phyloP scores from a whole-genome alignment of 1,140 invertebrate species.

The Idris sp. region DNA sequence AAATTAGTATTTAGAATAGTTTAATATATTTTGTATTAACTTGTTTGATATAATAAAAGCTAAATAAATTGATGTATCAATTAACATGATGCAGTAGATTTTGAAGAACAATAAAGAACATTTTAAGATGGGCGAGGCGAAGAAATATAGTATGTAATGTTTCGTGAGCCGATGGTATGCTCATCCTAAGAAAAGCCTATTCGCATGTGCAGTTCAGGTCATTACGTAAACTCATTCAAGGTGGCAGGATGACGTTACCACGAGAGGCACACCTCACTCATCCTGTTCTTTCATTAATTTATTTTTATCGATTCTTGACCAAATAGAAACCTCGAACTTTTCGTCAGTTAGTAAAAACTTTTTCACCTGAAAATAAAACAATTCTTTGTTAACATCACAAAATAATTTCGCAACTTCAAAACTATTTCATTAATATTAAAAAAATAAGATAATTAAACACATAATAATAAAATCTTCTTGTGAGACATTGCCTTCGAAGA shows the following conservation, averaged over 20 bases:
- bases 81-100: conserved; percentile 25
- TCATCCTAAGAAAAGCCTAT: conserved; percentile 34
- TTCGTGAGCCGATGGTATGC: conserved; percentile 23
- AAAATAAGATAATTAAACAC: no score
- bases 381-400: no score
- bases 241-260: conserved; percentile 68
- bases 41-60: background rate
- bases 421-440: no score
- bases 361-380: no score
- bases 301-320: conserved; percentile 36
- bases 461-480: conserved; percentile 2
- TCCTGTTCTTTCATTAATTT: conserved; percentile 71
- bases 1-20: no score
- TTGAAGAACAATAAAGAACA: conserved; percentile 42
- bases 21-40: no score
- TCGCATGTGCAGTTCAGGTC: conserved; percentile 55
- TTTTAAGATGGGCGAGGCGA: conserved; percentile 38
- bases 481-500: conserved; percentile 14
- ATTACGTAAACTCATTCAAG: conserved; percentile 73
- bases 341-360: no score
- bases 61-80: conserved; percentile 29
- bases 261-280: conserved; percentile 66
- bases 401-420: no score
- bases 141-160: conserved; percentile 26
- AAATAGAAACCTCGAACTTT: conserved; percentile 1